A percentile compares a stretch with the other conserved stretches of the same genome.
These are phyloP conservation scores for Dexiosoma caninum DNA, from an alignment of 2,888 invertebrate genomes.

Conservation along the genomic window DNA sequence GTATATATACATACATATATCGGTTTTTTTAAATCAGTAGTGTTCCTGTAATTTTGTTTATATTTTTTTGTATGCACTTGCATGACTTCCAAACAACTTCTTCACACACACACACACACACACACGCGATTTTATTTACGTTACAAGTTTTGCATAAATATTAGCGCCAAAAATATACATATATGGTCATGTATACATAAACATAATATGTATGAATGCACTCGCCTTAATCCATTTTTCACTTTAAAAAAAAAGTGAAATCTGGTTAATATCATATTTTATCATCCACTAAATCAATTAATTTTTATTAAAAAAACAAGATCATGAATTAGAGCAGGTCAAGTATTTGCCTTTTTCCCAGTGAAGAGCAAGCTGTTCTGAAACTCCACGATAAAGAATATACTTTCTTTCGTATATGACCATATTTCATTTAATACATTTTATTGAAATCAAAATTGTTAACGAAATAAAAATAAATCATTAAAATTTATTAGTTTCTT, in stretches of 20 bases:
- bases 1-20: too few relatives aligned
- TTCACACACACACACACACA: too few relatives aligned
- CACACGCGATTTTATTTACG: not conserved
- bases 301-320: not conserved
- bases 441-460: not conserved
- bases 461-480: not conserved
- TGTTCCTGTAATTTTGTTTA: not conserved
- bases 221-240: too few relatives aligned
- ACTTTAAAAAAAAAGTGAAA: not conserved
- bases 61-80: not conserved
- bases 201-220: too few relatives aligned
- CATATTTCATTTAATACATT: not conserved
- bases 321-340: not conserved
- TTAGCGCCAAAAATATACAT: not conserved
- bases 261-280: not conserved
- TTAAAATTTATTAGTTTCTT: not conserved
- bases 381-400: not conserved
- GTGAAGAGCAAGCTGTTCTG: slow-evolving; percentile 7
- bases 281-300: not conserved
- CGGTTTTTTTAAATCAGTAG: not conserved
- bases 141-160: not conserved
- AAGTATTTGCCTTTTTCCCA: not conserved
- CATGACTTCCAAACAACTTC: not conserved
- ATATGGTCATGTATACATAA: not conserved
- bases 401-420: not conserved